Base-by-base conservation (phyloP, 2,888 invertebrate species). In the Drosophila yooni region DNA sequence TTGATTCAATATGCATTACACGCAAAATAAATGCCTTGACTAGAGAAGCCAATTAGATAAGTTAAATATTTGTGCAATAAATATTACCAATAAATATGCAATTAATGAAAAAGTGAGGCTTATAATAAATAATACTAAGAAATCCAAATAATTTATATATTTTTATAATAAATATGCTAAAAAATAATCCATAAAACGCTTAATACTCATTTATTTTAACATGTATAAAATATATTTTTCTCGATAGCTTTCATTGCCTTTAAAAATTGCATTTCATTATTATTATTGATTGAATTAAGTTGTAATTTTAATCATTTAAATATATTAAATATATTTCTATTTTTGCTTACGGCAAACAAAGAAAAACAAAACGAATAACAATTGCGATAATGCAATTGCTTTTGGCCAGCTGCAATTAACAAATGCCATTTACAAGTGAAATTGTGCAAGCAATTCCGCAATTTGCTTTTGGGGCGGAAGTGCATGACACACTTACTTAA, bases 341-440 rank as follows among this genome's bases (percentile, higher is more conserved):
- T 21, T 46, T 46, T 21, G 46, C 21, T 21, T 46, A 2, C 13
- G 21, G 2, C 18, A 18, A 51, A 3, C n/a, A 59, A 25, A 25
- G 15, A 15, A 6, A 15, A 21, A 43, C 21, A 25, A 25, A 25
- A 7, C 46, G 8, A 3, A 43, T 0, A 21, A 43, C 21, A 54
- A 54, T 60, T 58, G 52, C 18, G 53, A 56, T 63, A 65, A 38
- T 57, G 25, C 66, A 77, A 65, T 69, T 59, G 64, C 33, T 38
- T 25, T 53, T 76, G 71, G 77, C 57, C 69, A 66, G 60, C 73
- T 76, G 79, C 73, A 67, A 54, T 76, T 61, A 64, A 70, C 79
- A 76, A 81, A 68, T 78, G 81, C 61, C 46, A 78, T 59, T 78
- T 78, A 70, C 79, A 79, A 67, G 52, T 67, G 66, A 77, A 81